Conservation (phyloP, 1,140 invertebrate species). For the Saccostrea echinata region DNA sequence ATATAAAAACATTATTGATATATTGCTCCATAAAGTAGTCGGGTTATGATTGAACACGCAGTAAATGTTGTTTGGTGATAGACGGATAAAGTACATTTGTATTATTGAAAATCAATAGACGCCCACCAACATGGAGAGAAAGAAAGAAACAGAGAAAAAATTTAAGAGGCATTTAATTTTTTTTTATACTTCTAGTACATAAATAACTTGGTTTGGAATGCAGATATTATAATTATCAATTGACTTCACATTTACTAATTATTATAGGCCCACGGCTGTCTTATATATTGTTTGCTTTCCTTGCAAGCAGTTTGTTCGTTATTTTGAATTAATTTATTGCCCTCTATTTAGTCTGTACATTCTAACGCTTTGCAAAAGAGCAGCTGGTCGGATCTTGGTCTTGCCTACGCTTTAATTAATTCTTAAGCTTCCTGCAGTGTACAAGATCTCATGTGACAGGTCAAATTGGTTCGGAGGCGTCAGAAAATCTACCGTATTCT, state of each 20-base stretch:
- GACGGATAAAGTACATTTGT: too few relatives aligned
- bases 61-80: too few relatives aligned
- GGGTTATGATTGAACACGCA: too few relatives aligned
- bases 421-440: neutral
- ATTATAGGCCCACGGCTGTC: too few relatives aligned
- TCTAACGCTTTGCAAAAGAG: neutral
- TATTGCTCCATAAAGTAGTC: too few relatives aligned
- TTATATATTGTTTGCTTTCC: neutral
- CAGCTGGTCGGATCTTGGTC: neutral
- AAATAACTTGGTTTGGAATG: too few relatives aligned
- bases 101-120: neutral
- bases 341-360: neutral
- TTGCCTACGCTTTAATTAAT: slow-evolving; percentile 25
- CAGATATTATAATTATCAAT: too few relatives aligned
- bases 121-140: neutral
- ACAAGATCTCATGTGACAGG: neutral
- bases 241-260: too few relatives aligned
- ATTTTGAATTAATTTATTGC: neutral
- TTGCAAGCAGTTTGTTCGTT: neutral
- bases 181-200: too few relatives aligned
- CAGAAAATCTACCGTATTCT: neutral
- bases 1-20: too few relatives aligned
- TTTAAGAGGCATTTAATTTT: neutral
- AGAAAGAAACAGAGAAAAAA: neutral
- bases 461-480: neutral